A percentile compares a stretch with the other conserved stretches of the same genome.
Evolutionary conservation across 2,797 vertebrate genomes (phyloP).

Genomic region (Mormyrus proboscirostris): DNA sequence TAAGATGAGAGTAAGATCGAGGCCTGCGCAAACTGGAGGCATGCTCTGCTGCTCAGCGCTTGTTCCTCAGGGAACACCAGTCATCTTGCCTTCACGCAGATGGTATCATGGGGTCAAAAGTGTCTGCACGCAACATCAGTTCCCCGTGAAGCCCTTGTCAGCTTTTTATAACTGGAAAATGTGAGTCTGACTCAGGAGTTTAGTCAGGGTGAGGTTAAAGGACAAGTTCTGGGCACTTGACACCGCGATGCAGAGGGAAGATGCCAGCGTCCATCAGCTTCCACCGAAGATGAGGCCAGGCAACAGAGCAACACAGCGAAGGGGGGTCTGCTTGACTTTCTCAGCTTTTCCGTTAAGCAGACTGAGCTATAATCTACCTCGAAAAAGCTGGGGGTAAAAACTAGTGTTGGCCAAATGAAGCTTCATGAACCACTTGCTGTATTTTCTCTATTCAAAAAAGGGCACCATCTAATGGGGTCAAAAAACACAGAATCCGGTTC

Average conservation of each 20-base stretch:
- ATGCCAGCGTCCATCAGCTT: neutral
- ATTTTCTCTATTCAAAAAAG: neutral
- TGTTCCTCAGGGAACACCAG: neutral
- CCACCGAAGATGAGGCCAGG: neutral
- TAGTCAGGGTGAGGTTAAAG: neutral
- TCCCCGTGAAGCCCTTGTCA: neutral
- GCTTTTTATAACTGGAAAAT: neutral
- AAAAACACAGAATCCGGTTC: neutral
- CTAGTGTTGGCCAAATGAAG: neutral
- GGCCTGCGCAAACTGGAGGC: neutral
- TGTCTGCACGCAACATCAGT: neutral
- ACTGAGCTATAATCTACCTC: neutral
- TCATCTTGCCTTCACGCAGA: neutral
- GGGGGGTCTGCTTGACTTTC: neutral
- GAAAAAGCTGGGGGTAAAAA: neutral
- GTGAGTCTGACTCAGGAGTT: neutral
- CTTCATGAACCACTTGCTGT: neutral
- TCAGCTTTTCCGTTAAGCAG: neutral
- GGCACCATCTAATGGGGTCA: neutral
- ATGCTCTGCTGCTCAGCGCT: neutral
- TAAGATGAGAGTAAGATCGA: neutral
- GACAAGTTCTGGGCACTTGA: neutral
- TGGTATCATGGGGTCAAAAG: neutral
- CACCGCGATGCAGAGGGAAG: neutral
- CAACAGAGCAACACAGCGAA: neutral